Evolutionary conservation across 1,140 invertebrate species (phyloP).

Genomic region (Drosophila kikkawai): DNA sequence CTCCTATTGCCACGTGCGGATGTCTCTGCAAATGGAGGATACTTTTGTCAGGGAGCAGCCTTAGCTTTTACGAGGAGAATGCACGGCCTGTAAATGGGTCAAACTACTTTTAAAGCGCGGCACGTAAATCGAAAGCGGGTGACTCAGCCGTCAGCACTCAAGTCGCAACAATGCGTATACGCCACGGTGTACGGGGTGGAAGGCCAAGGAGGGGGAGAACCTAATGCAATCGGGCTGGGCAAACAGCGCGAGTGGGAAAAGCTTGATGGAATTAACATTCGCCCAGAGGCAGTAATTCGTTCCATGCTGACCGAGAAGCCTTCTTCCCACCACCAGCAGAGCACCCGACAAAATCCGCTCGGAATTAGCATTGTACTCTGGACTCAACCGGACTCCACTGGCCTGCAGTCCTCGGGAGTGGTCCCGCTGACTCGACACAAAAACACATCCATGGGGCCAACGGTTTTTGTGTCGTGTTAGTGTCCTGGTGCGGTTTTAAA

Average conservation of each 20-base stretch:
- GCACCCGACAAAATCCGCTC: neutral
- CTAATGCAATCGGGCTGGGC: constrained; percentile 65
- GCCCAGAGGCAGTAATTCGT: constrained; percentile 26
- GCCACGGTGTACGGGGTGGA: constrained; percentile 51
- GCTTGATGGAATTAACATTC: constrained; percentile 70
- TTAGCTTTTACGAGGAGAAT: constrained; percentile 56
- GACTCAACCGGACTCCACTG: constrained; percentile 4
- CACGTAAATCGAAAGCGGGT: constrained; percentile 54
- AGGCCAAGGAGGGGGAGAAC: constrained; percentile 12
- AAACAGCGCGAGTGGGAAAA: constrained; percentile 40
- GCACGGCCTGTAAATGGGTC: constrained; percentile 64
- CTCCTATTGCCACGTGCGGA: constrained; percentile 17
- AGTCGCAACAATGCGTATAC: constrained; percentile 77
- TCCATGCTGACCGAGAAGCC: neutral
- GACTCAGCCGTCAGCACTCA: constrained; percentile 38
- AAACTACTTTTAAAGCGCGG: constrained; percentile 61
- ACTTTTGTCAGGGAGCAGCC: constrained; percentile 17
- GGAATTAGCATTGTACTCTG: constrained; percentile 38
- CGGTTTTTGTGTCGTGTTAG: constrained; percentile 52
- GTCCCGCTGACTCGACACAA: constrained; percentile 36
- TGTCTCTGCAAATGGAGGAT: constrained; percentile 11
- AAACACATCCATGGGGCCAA: constrained; percentile 10
- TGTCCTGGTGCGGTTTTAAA: constrained; percentile 66
- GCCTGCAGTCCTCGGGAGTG: neutral
- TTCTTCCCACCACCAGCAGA: neutral